Conservation (phyloP, 2,888 invertebrate species). For the Orthosia incerta region DNA sequence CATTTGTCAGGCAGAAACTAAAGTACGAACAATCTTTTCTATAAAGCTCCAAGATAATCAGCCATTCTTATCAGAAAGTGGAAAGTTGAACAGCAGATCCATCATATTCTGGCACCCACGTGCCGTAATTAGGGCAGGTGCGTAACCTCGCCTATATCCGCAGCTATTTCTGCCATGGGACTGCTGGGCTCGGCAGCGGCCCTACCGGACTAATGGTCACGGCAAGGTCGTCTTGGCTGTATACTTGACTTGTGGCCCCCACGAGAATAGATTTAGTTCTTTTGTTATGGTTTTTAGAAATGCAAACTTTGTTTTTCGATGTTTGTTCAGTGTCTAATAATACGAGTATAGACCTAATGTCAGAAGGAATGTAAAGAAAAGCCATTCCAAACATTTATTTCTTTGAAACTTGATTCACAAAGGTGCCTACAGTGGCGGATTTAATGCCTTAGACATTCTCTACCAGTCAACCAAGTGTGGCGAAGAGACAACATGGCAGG, state of each 20-base stretch:
- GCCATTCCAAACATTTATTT: too few species aligned
- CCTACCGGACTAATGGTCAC: conserved; percentile 61
- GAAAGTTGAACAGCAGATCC: conserved; percentile 18
- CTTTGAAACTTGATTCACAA: too few species aligned
- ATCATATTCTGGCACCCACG: conserved; percentile 54
- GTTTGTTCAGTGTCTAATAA: not conserved
- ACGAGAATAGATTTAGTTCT: conserved; percentile 37
- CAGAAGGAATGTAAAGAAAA: too few species aligned
- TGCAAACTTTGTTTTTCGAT: conserved; percentile 6
- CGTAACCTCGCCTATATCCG: conserved; percentile 75
- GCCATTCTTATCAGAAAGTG: conserved; percentile 21
- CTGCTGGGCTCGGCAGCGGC: conserved; percentile 54
- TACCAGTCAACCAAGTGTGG: too few species aligned
- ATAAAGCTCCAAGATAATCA: conserved; percentile 2
- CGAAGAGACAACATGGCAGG: too few species aligned
- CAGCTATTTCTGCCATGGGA: conserved; percentile 73
- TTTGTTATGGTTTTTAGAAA: conserved; percentile 16
- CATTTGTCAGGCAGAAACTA: too few species aligned
- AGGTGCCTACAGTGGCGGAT: too few species aligned
- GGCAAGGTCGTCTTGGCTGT: conserved; percentile 58
- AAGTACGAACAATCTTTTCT: not conserved
- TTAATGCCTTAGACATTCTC: too few species aligned
- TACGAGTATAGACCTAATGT: too few species aligned
- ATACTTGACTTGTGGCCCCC: conserved; percentile 14
- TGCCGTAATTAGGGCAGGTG: conserved; percentile 77